phyloP scores from a whole-genome alignment of 2,888 invertebrate genomes.

The Alsophila aescularia region DNA sequence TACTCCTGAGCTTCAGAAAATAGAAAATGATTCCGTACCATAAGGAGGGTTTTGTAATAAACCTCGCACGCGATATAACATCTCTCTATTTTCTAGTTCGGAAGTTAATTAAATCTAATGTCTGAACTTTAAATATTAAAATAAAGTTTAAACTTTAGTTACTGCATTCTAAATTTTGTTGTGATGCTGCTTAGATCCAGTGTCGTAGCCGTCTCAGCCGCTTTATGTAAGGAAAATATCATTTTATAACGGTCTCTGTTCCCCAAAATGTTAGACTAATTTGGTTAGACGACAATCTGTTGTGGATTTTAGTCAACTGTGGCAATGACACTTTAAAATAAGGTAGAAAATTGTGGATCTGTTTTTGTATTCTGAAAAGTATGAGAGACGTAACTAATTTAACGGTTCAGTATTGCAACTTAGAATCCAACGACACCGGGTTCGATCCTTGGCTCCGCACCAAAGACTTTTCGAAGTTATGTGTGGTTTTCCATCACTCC shows the following conservation, averaged over 20 bases:
- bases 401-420: too few relatives aligned
- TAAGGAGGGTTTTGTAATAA: too few relatives aligned
- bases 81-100: too few relatives aligned
- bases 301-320: slow-evolving; percentile 30
- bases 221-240: slow-evolving; percentile 73
- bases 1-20: too few relatives aligned
- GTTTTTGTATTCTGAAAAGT: neutral
- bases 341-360: neutral
- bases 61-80: too few relatives aligned
- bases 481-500: too few relatives aligned
- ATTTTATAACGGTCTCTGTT: slow-evolving; percentile 67
- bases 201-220: slow-evolving; percentile 55
- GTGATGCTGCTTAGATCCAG: slow-evolving; percentile 23
- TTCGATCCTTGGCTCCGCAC: too few relatives aligned
- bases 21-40: too few relatives aligned
- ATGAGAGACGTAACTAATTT: too few relatives aligned
- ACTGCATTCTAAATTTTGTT: neutral
- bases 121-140: neutral
- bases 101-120: too few relatives aligned
- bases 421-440: too few relatives aligned
- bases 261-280: slow-evolving; percentile 64
- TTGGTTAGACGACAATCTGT: slow-evolving; percentile 39
- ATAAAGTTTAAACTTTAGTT: neutral
- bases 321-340: slow-evolving; percentile 10
- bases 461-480: too few relatives aligned